Evolutionary conservation across 2,888 invertebrate species (phyloP).

Genomic region (Agrypnus murinus): DNA sequence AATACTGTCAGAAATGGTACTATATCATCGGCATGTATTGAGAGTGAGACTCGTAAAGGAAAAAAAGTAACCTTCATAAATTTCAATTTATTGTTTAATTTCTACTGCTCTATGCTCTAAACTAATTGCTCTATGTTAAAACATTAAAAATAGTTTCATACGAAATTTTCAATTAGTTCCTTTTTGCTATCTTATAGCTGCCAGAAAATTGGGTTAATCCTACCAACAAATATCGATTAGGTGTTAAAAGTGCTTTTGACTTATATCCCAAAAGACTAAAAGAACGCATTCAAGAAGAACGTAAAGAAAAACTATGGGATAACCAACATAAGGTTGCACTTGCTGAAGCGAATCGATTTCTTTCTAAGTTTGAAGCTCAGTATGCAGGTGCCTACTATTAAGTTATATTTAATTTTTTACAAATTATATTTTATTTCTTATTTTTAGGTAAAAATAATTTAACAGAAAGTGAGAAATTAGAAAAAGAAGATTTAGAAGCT

Average conservation of each 20-base stretch:
- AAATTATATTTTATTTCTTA: conserved; percentile 1
- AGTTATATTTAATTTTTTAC: neutral
- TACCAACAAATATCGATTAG: conserved; percentile 88
- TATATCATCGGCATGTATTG: no score
- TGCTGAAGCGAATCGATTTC: conserved; percentile 84
- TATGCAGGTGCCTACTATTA: conserved; percentile 27
- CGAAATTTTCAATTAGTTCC: no score
- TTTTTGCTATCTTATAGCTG: conserved; percentile 74
- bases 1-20: no score
- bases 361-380: conserved; percentile 82
- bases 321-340: conserved; percentile 84
- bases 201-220: conserved; percentile 90
- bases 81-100: no score
- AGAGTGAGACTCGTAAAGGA: no score
- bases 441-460: conserved; percentile 38
- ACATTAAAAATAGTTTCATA: no score
- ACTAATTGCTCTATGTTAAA: no score
- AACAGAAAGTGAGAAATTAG: conserved; percentile 82
- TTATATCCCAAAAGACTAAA: conserved; percentile 89
- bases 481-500: conserved; percentile 92
- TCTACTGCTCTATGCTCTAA: no score
- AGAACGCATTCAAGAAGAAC: conserved; percentile 83
- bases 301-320: conserved; percentile 90
- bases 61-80: no score
- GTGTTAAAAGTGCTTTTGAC: conserved; percentile 88